phyloP scores from a whole-genome alignment of 2,113 vertebrate genomes.

The Peromyscus polionotus region DNA sequence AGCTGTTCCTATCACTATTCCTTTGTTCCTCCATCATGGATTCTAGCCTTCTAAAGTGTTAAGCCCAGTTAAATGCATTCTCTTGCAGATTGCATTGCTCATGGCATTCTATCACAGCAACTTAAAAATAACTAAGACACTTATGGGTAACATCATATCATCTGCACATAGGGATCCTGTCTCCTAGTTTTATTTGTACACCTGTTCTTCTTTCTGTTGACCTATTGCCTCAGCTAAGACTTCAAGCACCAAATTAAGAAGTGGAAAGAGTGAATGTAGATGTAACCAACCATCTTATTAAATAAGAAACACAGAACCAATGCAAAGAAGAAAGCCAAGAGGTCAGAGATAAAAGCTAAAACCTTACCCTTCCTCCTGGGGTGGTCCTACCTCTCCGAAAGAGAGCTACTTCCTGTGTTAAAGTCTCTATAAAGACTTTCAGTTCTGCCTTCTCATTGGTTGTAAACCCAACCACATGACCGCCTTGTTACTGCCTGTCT shows the following conservation, averaged over 20 bases:
- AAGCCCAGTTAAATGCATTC: neutral
- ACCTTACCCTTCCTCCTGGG: too few species aligned
- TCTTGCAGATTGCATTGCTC: neutral
- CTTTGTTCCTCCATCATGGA: neutral
- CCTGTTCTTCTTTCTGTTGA: neutral
- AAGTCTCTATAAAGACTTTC: too few species aligned
- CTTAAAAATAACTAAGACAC: neutral
- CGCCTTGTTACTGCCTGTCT: too few species aligned
- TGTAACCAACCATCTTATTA: too few species aligned
- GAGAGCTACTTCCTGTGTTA: too few species aligned
- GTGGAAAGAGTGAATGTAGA: neutral
- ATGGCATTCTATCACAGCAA: neutral
- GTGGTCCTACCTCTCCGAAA: too few species aligned
- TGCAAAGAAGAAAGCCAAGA: too few species aligned
- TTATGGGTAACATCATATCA: neutral
- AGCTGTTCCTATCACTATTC: neutral
- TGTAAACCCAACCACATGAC: too few species aligned
- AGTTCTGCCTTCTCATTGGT: too few species aligned
- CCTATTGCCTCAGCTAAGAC: neutral
- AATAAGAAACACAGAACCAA: too few species aligned
- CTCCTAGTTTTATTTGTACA: neutral
- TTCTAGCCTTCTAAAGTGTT: neutral
- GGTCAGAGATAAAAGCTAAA: too few species aligned
- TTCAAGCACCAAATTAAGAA: neutral
- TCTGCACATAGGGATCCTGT: neutral